Conservation (phyloP, 2,113 vertebrate genomes). For the Caracal caracal region DNA sequence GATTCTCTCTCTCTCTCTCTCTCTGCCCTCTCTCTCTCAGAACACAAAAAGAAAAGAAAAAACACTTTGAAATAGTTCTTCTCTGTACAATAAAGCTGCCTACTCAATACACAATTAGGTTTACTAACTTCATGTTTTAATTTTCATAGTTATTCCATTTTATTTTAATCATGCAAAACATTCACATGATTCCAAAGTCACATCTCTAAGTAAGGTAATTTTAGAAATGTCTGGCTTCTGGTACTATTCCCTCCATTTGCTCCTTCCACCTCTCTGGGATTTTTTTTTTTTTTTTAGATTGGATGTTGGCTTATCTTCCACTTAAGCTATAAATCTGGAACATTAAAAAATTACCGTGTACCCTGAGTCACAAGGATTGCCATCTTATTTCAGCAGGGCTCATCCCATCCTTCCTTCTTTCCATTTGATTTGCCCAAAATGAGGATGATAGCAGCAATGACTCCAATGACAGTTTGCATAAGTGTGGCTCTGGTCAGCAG, state of each 20-base stretch:
- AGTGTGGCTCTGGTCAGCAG: slow-evolving; percentile 14
- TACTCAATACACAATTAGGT: neutral
- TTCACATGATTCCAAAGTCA: slow-evolving; percentile 3
- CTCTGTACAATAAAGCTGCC: neutral
- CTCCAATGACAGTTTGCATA: neutral
- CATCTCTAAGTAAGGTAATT: neutral
- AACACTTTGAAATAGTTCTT: neutral
- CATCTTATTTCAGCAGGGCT: neutral
- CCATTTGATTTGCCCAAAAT: slow-evolving; percentile 45
- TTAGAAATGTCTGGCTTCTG: neutral
- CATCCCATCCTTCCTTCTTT: neutral
- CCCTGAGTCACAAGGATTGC: neutral
- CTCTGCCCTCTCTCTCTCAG: no score
- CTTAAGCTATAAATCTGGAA: slow-evolving; percentile 33
- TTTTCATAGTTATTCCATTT: slow-evolving; percentile 12
- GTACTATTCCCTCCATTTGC: neutral
- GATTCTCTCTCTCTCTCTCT: no score
- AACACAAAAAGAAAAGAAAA: neutral
- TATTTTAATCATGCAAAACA: slow-evolving; percentile 9
- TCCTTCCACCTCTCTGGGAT: neutral
- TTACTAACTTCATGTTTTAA: neutral
- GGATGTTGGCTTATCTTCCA: slow-evolving; percentile 37
- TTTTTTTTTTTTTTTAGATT: neutral
- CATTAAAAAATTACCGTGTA: neutral
- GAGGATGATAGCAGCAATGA: neutral